These are phyloP conservation scores for Anhinga anhinga DNA, from an alignment of 2,113 vertebrate species.

Conservation along the genomic window DNA sequence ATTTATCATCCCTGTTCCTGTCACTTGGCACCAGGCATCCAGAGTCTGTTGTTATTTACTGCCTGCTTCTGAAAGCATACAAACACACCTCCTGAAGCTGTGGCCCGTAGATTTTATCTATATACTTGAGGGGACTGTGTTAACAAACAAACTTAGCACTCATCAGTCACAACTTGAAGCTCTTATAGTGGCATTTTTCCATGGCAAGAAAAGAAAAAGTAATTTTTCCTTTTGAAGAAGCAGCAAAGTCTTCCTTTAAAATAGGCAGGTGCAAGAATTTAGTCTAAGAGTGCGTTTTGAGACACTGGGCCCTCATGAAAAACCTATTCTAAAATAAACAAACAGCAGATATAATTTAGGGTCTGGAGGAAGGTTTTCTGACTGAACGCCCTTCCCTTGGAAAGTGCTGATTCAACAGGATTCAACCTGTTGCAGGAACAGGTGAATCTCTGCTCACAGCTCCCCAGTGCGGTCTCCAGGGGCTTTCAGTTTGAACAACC, in stretches of 20 bases:
- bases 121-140: background rate
- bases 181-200: background rate
- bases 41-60: background rate
- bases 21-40: background rate
- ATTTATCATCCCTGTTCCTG: slow-evolving; percentile 28
- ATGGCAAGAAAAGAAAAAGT: background rate
- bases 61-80: background rate
- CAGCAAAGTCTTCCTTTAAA: background rate
- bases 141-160: background rate
- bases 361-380: background rate
- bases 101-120: background rate
- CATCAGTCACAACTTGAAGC: background rate
- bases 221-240: background rate
- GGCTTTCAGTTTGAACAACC: background rate
- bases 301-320: background rate
- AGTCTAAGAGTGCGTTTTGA: background rate
- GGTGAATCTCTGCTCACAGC: background rate
- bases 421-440: background rate
- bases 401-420: background rate
- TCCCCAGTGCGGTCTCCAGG: background rate
- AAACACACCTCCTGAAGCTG: background rate
- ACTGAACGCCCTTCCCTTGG: background rate
- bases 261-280: background rate
- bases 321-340: background rate
- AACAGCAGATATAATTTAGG: background rate